Conservation (phyloP, 2,797 vertebrate genomes). For the Cryptoblepharus egeriae region DNA sequence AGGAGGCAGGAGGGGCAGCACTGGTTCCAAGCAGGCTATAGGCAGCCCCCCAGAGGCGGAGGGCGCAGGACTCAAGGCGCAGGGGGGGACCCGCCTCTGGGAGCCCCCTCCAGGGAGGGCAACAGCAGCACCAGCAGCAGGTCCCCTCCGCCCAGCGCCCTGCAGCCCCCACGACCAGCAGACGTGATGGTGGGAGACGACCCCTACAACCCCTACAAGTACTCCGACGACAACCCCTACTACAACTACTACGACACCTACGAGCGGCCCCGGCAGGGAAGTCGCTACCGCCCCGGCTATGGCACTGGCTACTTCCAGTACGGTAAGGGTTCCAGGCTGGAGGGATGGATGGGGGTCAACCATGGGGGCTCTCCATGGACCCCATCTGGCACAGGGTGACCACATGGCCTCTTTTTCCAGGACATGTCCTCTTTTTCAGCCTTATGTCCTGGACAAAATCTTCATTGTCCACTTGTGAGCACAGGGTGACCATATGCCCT, state of each 20-base stretch:
- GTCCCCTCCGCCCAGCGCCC: conserved; percentile 40
- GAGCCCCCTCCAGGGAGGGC: conserved; percentile 40
- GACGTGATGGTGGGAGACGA: conserved; percentile 88
- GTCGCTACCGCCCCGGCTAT: conserved; percentile 87
- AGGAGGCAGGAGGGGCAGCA: conserved; percentile 67
- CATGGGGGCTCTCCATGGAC: too few species aligned
- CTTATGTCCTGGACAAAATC: too few species aligned
- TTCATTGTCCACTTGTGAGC: too few species aligned
- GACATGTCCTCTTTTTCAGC: too few species aligned
- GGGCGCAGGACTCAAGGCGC: not conserved
- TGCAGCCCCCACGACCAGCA: conserved; percentile 72
- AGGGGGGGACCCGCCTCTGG: conserved; percentile 45
- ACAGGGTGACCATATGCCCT: too few species aligned
- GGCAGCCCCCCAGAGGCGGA: conserved; percentile 1
- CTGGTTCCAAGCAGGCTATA: conserved; percentile 76
- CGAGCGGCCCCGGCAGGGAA: conserved; percentile 83
- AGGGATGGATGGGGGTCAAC: too few species aligned
- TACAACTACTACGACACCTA: conserved; percentile 94
- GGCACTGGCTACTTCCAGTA: conserved; percentile 93
- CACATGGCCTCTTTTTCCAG: too few species aligned
- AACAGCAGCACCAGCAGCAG: conserved; percentile 49
- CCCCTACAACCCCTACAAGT: conserved; percentile 89
- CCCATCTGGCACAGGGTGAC: too few species aligned
- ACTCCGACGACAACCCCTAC: conserved; percentile 86
- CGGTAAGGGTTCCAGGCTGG: too few species aligned